Percentiles rank a stretch among this genome's conserved stretches.
These are phyloP conservation scores for Timandra comae DNA, from an alignment of 2,888 invertebrate species.

Conservation along the genomic window DNA sequence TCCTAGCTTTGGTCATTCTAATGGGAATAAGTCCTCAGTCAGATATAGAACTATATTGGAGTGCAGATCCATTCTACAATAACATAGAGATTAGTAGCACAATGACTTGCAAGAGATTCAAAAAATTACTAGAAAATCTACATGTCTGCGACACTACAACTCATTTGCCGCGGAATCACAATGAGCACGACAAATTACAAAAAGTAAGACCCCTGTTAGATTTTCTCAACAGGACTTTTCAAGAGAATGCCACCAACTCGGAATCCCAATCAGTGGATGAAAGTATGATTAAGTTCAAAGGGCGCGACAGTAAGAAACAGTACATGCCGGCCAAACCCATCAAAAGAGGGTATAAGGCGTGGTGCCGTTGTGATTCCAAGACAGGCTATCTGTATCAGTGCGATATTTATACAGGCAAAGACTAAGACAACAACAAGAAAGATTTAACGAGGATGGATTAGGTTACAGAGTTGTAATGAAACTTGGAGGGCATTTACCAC, in stretches of 20 bases:
- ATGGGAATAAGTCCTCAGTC: conserved; percentile 8
- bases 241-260: conserved; percentile 2
- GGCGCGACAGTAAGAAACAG: neutral
- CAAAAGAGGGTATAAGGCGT: conserved; percentile 1
- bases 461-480: conserved; percentile 3
- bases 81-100: conserved; percentile 9
- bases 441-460: conserved; percentile 3
- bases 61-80: conserved; percentile 10
- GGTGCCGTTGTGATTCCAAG: neutral
- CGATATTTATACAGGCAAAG: conserved; percentile 1
- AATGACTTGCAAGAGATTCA: conserved; percentile 14
- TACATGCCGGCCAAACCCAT: conserved; percentile 1
- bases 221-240: conserved; percentile 6
- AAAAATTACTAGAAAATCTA: conserved; percentile 6
- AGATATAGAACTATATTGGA: conserved; percentile 12
- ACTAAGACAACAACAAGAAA: too few relatives aligned
- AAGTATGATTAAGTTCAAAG: too few relatives aligned
- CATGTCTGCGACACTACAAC: conserved; percentile 11
- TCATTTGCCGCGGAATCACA: conserved; percentile 11
- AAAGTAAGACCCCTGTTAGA: conserved; percentile 13
- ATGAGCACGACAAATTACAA: conserved; percentile 13
- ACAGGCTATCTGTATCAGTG: conserved; percentile 2
- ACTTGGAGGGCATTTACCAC: conserved; percentile 1
- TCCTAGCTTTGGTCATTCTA: conserved; percentile 9
- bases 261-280: too few relatives aligned